These are phyloP conservation scores for Lota lota DNA, from an alignment of 2,113 vertebrate genomes.

Conservation along the genomic window DNA sequence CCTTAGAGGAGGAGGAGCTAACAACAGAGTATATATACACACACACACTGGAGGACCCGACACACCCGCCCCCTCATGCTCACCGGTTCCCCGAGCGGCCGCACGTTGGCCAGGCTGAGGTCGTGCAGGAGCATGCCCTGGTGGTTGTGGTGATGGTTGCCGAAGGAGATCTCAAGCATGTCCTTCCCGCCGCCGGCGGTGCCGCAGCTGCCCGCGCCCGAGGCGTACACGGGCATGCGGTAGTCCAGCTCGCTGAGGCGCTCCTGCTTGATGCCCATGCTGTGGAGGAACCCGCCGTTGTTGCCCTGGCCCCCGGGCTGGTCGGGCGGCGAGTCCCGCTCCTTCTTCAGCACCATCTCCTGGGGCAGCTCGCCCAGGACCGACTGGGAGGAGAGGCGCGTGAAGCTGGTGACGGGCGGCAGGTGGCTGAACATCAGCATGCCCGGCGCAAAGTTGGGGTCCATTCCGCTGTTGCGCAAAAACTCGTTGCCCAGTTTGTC, in stretches of 20 bases:
- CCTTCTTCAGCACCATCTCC: conserved; percentile 96
- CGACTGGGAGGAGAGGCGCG: conserved; percentile 84
- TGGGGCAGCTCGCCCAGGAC: conserved; percentile 81
- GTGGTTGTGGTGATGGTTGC: conserved; percentile 72
- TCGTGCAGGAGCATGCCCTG: conserved; percentile 89
- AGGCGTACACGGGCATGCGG: conserved; percentile 73
- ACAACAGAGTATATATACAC: neutral
- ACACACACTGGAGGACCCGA: too few species aligned
- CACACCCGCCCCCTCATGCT: conserved; percentile 13
- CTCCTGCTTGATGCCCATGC: conserved; percentile 94
- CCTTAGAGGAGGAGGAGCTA: too few species aligned
- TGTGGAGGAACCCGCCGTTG: conserved; percentile 82
- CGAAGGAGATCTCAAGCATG: conserved; percentile 80
- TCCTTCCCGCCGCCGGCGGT: conserved; percentile 78
- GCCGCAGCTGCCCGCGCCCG: conserved; percentile 67
- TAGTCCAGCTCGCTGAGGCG: conserved; percentile 87
- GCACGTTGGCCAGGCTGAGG: conserved; percentile 80
- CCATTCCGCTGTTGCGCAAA: conserved; percentile 88
- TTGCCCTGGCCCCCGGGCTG: conserved; percentile 59
- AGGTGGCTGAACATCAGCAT: conserved; percentile 98
- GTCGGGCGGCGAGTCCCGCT: conserved; percentile 82
- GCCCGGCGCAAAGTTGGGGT: conserved; percentile 86
- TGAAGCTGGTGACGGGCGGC: conserved; percentile 94
- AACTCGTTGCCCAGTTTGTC: conserved; percentile 92
- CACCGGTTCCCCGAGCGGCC: conserved; percentile 56